Evolutionary conservation across 2,113 vertebrate species (phyloP).

Genomic region (Esox niger): DNA sequence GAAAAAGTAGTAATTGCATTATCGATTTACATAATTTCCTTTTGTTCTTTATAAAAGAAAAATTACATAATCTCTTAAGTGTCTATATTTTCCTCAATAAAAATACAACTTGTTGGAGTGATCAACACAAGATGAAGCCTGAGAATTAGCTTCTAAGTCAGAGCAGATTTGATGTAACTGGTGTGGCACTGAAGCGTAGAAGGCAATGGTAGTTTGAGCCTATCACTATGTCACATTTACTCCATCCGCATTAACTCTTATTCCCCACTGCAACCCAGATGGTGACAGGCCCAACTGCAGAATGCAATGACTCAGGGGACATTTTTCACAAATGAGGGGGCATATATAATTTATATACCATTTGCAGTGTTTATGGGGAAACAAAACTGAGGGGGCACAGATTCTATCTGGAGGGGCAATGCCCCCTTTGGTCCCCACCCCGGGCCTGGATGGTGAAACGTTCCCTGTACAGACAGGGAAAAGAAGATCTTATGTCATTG

Average conservation of each 20-base stretch:
- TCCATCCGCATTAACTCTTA: background rate
- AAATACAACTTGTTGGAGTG: slow-evolving; percentile 74
- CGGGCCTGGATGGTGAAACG: slow-evolving; percentile 21
- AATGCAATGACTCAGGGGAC: too few relatives aligned
- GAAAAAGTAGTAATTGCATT: slow-evolving; percentile 73
- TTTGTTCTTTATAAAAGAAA: slow-evolving; percentile 85
- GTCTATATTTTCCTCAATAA: slow-evolving; percentile 63
- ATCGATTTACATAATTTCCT: slow-evolving; percentile 69
- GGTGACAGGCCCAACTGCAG: too few relatives aligned
- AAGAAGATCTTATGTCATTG: slow-evolving; percentile 33
- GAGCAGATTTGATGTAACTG: slow-evolving; percentile 45
- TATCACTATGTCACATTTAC: slow-evolving; percentile 4
- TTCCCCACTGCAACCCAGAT: slow-evolving; percentile 1
- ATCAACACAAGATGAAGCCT: slow-evolving; percentile 83
- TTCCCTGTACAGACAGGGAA: slow-evolving; percentile 17
- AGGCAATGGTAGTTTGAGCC: slow-evolving; percentile 14
- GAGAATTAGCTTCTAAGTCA: slow-evolving; percentile 75
- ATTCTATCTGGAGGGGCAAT: too few relatives aligned
- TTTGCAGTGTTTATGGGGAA: too few relatives aligned
- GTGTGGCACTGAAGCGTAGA: slow-evolving; percentile 17
- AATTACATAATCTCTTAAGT: slow-evolving; percentile 46
- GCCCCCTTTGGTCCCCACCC: too few relatives aligned
- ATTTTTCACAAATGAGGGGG: too few relatives aligned
- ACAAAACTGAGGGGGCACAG: too few relatives aligned
- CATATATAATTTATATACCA: too few relatives aligned